Evolutionary conservation across 2,797 vertebrate species (phyloP), one percentile per base, ranked within the genome.

Genomic region (Cryptoprocta ferox): DNA sequence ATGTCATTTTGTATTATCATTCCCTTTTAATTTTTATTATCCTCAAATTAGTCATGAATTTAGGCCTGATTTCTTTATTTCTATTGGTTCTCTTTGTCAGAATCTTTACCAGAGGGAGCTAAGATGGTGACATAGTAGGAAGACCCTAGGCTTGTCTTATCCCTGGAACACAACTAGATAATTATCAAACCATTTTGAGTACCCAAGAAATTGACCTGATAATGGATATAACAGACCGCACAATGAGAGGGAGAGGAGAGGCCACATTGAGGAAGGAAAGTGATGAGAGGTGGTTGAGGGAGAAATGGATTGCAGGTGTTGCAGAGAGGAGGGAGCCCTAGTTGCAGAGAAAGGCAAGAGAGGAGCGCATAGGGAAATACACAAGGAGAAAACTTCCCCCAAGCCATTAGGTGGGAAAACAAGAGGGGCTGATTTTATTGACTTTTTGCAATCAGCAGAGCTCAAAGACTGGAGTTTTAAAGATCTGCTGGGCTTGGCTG

Each of bases 21-120:
- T 65, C 10, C 30, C 10, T 94, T 88, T 92, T 80, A 4, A 37
- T 48, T 92, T 91, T 85, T 92, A 66, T 76, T 93, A n/a, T 18
- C 19, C 35, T 78, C 50, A 85, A 93, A 42, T 86, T 68, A 78
- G 37, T 18, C 50, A 48, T 37, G 19, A 78, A 59, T 59, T 78
- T 89, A 78, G 84, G 39, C 10, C 87, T 84, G 48, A 12, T 50
- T 28, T 30, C 65, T 63, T 82, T 13, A 53, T 75, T 94, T 75
- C n/a, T 61, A 10, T 53, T 89, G 45, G 37, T 90, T 78, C 32
- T 18, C 26, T 37, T 90, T 68, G 32, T 68, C 48, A 78, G 70
- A 89, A 66, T 76, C 5, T 94, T 76, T 39, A 39, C 18, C 0
- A 5, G 37, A n/a, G 37, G 0, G 6, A 28, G 70, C 24, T 42